Percentiles rank a stretch among this genome's conserved stretches.
Evolutionary conservation across 2,888 invertebrate genomes (phyloP).

Genomic region (Xiphydria camelus): DNA sequence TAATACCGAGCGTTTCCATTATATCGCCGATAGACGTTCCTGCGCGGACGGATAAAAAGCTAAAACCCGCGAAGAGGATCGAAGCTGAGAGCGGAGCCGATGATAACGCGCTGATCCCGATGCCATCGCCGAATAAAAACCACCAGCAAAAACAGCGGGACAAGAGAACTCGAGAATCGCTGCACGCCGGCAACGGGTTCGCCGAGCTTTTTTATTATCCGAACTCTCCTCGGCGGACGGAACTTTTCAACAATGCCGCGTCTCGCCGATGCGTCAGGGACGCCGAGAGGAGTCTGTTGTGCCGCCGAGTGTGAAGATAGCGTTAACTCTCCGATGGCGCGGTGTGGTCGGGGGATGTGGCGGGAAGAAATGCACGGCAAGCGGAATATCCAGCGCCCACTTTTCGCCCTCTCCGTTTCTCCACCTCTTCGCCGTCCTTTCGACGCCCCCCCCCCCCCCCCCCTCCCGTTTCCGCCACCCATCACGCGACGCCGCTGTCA

Average conservation of each 20-base stretch:
- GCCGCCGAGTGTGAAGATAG: conserved; percentile 30
- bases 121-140: too few relatives aligned
- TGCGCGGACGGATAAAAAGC: too few relatives aligned
- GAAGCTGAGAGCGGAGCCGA: too few relatives aligned
- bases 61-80: too few relatives aligned
- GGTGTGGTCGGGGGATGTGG: conserved; percentile 6
- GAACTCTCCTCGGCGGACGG: neutral
- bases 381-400: conserved; percentile 19
- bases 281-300: conserved; percentile 22
- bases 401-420: conserved; percentile 3
- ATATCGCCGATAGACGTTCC: too few relatives aligned
- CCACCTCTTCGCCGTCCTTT: too few relatives aligned
- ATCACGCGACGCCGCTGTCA: conserved; percentile 19
- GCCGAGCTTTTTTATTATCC: conserved; percentile 1
- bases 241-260: conserved; percentile 16
- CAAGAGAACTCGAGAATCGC: too few relatives aligned
- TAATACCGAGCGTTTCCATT: too few relatives aligned
- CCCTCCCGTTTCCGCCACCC: conserved; percentile 11
- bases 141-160: too few relatives aligned
- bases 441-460: conserved; percentile 24
- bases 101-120: too few relatives aligned
- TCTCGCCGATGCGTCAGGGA: conserved; percentile 16
- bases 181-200: too few relatives aligned
- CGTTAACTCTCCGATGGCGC: conserved; percentile 14
- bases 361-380: conserved; percentile 24